A percentile compares a stretch with the other conserved stretches of the same genome.
phyloP scores from a whole-genome alignment of 2,797 vertebrate genomes.

The Myotis pilosus region DNA sequence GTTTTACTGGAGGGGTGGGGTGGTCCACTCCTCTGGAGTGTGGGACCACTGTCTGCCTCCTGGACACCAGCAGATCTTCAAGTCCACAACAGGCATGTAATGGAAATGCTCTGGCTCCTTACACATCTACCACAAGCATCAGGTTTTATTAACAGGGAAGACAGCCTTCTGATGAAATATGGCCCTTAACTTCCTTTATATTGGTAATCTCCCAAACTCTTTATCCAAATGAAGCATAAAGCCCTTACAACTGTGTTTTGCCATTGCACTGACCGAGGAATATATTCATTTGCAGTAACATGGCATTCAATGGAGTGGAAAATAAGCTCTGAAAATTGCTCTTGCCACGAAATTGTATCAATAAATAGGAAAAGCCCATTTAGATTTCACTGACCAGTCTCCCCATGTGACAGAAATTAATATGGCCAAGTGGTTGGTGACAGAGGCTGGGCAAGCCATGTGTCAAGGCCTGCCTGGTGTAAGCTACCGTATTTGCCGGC shows the following conservation, averaged over 20 bases:
- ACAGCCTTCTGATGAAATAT: conserved; percentile 84
- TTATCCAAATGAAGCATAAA: conserved; percentile 89
- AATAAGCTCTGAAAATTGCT: conserved; percentile 87
- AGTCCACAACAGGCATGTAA: not conserved
- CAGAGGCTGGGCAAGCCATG: not conserved
- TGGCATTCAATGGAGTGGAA: conserved; percentile 85
- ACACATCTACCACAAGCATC: conserved; percentile 48
- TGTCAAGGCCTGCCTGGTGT: not conserved
- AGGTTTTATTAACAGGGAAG: conserved; percentile 81
- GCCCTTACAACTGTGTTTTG: conserved; percentile 86
- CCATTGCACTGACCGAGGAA: conserved; percentile 83
- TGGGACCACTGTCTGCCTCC: not conserved
- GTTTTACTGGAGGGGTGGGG: not conserved
- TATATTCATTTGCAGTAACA: conserved; percentile 86
- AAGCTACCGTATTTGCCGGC: too few species aligned
- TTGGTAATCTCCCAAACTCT: conserved; percentile 83
- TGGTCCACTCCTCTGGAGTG: not conserved
- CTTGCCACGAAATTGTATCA: conserved; percentile 80
- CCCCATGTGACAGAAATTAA: conserved; percentile 80
- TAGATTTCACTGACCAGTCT: conserved; percentile 81
- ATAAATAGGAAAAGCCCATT: conserved; percentile 81
- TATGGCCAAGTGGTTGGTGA: conserved; percentile 63
- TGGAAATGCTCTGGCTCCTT: conserved; percentile 41
- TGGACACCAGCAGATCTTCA: conserved; percentile 55
- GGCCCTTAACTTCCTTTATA: conserved; percentile 85